Percentiles rank a stretch among this genome's conserved stretches.
Conservation (phyloP, 2,797 vertebrate genomes). For the Eulemur albifrons region DNA sequence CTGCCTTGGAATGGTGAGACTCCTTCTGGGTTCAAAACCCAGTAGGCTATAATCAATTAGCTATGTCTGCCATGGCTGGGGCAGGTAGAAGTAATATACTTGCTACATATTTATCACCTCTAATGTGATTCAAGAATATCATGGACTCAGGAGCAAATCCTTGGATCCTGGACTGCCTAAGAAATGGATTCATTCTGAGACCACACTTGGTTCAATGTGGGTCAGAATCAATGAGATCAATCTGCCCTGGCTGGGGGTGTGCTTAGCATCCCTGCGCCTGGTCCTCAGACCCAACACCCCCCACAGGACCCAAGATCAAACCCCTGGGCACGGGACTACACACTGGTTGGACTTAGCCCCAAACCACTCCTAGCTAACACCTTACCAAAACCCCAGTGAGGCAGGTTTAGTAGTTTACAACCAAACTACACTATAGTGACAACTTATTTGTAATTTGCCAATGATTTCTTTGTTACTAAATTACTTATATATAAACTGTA, state of each 20-base stretch:
- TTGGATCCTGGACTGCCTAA: background rate
- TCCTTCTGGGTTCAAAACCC: background rate
- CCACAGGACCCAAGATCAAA: background rate
- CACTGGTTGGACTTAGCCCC: background rate
- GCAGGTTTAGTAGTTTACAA: background rate
- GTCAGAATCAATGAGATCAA: background rate
- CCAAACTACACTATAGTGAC: background rate
- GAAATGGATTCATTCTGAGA: background rate
- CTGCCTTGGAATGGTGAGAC: background rate
- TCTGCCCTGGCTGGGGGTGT: background rate
- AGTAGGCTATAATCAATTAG: background rate
- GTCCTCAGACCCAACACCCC: background rate
- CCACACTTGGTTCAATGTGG: background rate
- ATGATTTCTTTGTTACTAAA: constrained; percentile 19
- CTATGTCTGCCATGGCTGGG: background rate
- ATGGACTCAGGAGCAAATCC: background rate
- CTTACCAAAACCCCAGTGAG: background rate
- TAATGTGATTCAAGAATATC: background rate
- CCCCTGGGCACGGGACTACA: background rate
- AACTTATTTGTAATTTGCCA: background rate
- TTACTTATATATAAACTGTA: background rate
- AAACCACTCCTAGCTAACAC: background rate
- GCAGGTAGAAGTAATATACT: background rate
- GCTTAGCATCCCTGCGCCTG: background rate
- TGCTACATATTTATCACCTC: background rate